Evolutionary conservation across 2,797 vertebrate species (phyloP).

Genomic region (Cygnus olor): DNA sequence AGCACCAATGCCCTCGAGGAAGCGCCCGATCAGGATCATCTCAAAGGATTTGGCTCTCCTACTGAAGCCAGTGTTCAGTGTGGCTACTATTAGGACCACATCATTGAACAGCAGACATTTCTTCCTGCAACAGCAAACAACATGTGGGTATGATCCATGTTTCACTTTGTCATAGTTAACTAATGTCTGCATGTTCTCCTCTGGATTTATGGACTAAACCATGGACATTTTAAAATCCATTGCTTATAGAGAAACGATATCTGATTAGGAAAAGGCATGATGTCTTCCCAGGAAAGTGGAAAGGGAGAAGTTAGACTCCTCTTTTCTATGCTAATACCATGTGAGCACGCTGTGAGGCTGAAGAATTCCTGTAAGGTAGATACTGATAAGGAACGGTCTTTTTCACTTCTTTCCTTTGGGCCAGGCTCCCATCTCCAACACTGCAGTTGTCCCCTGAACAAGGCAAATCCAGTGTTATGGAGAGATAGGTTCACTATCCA

Average conservation of each 20-base stretch:
- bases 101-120: constrained; percentile 88
- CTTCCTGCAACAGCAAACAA: constrained; percentile 80
- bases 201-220: background rate
- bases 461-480: background rate
- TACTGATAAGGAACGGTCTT: background rate
- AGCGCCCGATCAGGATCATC: constrained; percentile 88
- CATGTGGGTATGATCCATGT: rapidly evolving
- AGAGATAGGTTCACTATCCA: background rate
- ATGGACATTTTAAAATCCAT: background rate
- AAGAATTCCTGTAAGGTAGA: background rate
- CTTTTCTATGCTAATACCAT: background rate
- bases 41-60: constrained; percentile 85
- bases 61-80: constrained; percentile 82
- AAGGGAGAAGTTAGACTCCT: background rate
- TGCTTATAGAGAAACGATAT: background rate
- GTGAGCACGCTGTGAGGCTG: background rate
- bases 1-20: constrained; percentile 86
- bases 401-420: background rate
- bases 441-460: background rate
- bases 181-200: background rate
- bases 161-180: background rate
- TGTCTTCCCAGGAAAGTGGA: background rate
- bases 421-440: background rate
- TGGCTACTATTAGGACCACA: constrained; percentile 80
- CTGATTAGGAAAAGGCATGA: background rate